A percentile compares a stretch with the other conserved stretches of the same genome.
phyloP scores from a whole-genome alignment of 2,888 invertebrate genomes.

The Entomobrya multifasciata region DNA sequence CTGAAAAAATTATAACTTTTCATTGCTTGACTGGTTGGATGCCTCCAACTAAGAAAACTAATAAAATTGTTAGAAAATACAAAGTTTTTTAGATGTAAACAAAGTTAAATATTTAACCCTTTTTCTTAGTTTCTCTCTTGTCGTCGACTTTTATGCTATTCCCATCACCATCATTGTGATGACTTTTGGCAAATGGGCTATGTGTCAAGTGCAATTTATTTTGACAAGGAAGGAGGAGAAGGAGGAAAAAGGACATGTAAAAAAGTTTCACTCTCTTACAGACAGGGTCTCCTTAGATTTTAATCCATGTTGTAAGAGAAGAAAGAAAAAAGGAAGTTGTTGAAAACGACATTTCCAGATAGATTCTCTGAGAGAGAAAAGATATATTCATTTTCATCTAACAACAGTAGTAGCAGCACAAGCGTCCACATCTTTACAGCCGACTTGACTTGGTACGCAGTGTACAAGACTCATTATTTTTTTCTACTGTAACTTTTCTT shows the following conservation, averaged over 20 bases:
- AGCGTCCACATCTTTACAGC: too few species aligned
- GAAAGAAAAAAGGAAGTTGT: slow-evolving; percentile 57
- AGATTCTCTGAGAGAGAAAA: too few species aligned
- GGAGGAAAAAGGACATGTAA: too few species aligned
- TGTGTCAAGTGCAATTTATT: slow-evolving; percentile 66
- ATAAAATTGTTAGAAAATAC: slow-evolving; percentile 7
- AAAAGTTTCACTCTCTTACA: too few species aligned
- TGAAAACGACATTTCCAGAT: slow-evolving; percentile 66
- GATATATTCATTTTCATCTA: slow-evolving; percentile 15
- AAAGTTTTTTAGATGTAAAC: too few species aligned
- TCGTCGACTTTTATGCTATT: too few species aligned
- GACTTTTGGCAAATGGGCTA: slow-evolving; percentile 66
- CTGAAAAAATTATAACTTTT: slow-evolving; percentile 1
- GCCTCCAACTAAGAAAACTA: background rate
- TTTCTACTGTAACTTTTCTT: slow-evolving; percentile 41
- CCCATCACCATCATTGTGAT: slow-evolving; percentile 39
- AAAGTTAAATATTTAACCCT: slow-evolving; percentile 38
- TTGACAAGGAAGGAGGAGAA: slow-evolving; percentile 65
- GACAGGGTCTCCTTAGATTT: slow-evolving; percentile 30
- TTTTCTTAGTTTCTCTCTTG: background rate
- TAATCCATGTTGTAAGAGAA: slow-evolving; percentile 34
- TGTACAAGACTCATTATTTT: too few species aligned
- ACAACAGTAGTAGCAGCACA: too few species aligned
- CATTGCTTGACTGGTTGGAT: background rate
- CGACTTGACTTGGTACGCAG: too few species aligned